Conservation (phyloP, 2,113 vertebrate species). For the Tichodroma muraria region DNA sequence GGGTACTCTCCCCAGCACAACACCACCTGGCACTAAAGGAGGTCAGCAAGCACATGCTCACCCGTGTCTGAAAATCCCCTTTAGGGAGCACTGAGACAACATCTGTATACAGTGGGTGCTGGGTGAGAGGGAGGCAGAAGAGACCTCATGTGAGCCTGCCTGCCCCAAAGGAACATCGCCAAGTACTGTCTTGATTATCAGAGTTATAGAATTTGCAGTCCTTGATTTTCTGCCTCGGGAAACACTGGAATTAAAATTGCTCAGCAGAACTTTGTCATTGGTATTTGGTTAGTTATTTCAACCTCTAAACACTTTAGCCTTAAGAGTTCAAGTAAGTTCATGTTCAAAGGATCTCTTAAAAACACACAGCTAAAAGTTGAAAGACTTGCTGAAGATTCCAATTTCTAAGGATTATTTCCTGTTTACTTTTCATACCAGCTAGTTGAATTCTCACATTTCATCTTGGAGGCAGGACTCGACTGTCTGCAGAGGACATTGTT, state of each 20-base stretch:
- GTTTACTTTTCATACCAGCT: conserved; percentile 55
- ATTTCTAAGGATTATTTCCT: conserved; percentile 53
- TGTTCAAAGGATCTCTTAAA: conserved; percentile 54
- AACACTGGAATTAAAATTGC: conserved; percentile 49
- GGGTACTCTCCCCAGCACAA: neutral
- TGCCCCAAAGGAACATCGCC: neutral
- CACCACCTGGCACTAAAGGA: neutral
- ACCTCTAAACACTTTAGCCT: conserved; percentile 41
- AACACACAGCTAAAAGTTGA: conserved; percentile 26
- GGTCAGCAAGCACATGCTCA: neutral
- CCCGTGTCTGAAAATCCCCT: neutral
- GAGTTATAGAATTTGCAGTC: conserved; percentile 16
- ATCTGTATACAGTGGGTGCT: neutral
- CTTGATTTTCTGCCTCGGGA: conserved; percentile 40
- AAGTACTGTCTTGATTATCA: conserved; percentile 36
- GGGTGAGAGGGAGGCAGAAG: neutral
- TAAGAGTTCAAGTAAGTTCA: conserved; percentile 50
- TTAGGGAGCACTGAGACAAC: neutral
- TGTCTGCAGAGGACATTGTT: conserved; percentile 19
- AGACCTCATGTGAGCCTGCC: neutral
- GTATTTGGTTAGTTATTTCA: conserved; percentile 45
- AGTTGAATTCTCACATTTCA: conserved; percentile 48
- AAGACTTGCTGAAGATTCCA: conserved; percentile 34
- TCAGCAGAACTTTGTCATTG: conserved; percentile 29
- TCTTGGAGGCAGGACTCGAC: neutral